Base-by-base conservation (phyloP, 2,113 vertebrate genomes). In the Sciurus niger region DNA sequence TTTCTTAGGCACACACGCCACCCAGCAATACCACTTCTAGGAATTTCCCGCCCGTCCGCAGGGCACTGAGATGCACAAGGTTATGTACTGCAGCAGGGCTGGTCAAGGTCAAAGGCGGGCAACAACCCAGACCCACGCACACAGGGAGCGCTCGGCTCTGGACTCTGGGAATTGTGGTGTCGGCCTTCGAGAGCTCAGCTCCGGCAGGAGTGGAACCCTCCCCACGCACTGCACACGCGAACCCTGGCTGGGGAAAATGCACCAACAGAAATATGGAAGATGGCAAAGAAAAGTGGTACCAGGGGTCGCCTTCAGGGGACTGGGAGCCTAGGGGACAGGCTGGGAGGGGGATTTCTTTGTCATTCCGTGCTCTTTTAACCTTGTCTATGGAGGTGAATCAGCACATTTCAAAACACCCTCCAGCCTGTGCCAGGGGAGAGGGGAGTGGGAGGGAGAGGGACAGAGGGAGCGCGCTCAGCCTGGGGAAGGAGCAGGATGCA, bases 401-500 rank as follows among this genome's bases (percentile, higher is more conserved):
- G 34, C 18, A 17, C 34, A 13, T 48, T 84, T 93, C 53, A 65
- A 55, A 43, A 37, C 37, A 77, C 65, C 46, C 16, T 67, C 55
- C 14, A 32, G 84, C 79, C 55, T 30, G n/a, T 24, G 58, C 12
- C 17, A 20, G n/a, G 79, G 20, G 34, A 63, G 63, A 68, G 63
- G 37, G 25, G 34, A n/a, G 63, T 63, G 30, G 51, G 65, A 32
- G 43, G 24, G 67, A 25, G 25, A 43, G 40, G 53, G 70, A 58
- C 16, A 3, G 3, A 73, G 60, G 43, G 10, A 0, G 0, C 10
- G 5, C 25, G 30, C 2, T 17, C 53, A 55, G 67, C 24, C 2
- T 1, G 53, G 87, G 51, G 6, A 20, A 24, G 89, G 43, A 55
- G 65, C 48, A 68, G 22, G 0, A 40, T 48, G 13, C 72, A 34